Conservation (phyloP, 2,888 invertebrate genomes). For the Trissolcus brochymenae region DNA sequence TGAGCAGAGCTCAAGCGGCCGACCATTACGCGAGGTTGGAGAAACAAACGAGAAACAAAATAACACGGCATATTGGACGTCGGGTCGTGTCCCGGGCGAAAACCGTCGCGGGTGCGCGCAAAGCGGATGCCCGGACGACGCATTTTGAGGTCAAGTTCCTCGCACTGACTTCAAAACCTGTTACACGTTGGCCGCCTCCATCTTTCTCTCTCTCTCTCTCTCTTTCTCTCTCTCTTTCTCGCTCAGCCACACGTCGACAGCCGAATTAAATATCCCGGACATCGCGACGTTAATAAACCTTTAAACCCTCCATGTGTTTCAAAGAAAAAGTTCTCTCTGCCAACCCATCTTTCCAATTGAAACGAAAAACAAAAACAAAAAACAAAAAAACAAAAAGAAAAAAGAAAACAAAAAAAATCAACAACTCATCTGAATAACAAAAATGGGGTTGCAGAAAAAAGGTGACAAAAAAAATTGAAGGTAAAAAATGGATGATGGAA, state of each 20-base stretch:
- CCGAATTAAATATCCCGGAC: slow-evolving; percentile 33
- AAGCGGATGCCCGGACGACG: slow-evolving; percentile 4
- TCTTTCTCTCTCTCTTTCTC: slow-evolving; percentile 12
- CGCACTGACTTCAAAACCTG: slow-evolving; percentile 44
- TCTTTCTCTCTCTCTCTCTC: slow-evolving; percentile 10
- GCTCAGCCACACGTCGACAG: slow-evolving; percentile 32
- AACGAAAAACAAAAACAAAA: slow-evolving; percentile 4
- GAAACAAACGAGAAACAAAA: background rate
- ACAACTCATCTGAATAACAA: too few relatives aligned
- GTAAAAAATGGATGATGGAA: background rate
- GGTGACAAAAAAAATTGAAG: background rate
- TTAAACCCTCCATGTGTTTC: too few relatives aligned
- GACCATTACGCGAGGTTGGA: background rate
- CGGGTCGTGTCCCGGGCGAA: background rate
- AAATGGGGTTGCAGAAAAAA: too few relatives aligned
- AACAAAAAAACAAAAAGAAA: slow-evolving; percentile 1
- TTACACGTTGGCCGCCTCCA: slow-evolving; percentile 57
- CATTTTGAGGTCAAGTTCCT: slow-evolving; percentile 51
- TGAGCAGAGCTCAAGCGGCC: background rate
- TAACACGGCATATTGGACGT: slow-evolving; percentile 2
- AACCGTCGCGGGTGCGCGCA: background rate
- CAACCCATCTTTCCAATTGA: too few relatives aligned
- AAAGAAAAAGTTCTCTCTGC: too few relatives aligned
- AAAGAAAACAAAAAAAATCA: background rate
- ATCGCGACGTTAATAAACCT: background rate